Conservation (phyloP, 1,140 invertebrate genomes). For the Teleogryllus occipitalis region DNA sequence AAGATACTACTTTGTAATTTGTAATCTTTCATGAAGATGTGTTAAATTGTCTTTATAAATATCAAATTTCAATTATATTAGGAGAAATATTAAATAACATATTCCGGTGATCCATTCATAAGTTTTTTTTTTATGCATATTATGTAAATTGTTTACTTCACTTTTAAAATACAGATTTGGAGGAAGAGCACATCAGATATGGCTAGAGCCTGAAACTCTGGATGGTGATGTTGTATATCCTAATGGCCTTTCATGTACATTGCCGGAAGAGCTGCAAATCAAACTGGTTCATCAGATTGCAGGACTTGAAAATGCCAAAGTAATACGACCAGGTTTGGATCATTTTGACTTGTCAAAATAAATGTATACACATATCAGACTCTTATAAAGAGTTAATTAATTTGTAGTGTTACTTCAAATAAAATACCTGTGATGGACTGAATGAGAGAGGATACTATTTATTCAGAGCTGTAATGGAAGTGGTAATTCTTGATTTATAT, state of each 20-base stretch:
- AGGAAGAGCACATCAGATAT: constrained; percentile 63
- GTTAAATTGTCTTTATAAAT: too few species aligned
- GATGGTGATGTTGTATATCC: constrained; percentile 77
- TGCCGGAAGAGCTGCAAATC: constrained; percentile 73
- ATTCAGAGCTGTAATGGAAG: too few species aligned
- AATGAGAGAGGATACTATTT: too few species aligned
- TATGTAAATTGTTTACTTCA: neutral
- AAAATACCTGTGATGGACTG: too few species aligned
- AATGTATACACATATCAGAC: too few species aligned
- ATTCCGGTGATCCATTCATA: neutral
- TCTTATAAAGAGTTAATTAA: too few species aligned
- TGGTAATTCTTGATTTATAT: too few species aligned
- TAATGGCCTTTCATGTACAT: constrained; percentile 80
- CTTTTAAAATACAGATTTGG: constrained; percentile 45
- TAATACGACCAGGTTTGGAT: constrained; percentile 56
- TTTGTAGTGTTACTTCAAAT: too few species aligned
- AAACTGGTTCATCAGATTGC: constrained; percentile 61
- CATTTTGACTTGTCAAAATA: too few species aligned
- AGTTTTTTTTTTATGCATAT: too few species aligned
- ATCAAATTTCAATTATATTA: neutral
- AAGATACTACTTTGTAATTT: too few species aligned
- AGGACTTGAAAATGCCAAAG: constrained; percentile 68
- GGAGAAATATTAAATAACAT: neutral
- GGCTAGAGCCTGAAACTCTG: constrained; percentile 88
- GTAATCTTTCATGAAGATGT: too few species aligned